Conservation (phyloP, 2,888 invertebrate genomes). For the Dynastes tityus region DNA sequence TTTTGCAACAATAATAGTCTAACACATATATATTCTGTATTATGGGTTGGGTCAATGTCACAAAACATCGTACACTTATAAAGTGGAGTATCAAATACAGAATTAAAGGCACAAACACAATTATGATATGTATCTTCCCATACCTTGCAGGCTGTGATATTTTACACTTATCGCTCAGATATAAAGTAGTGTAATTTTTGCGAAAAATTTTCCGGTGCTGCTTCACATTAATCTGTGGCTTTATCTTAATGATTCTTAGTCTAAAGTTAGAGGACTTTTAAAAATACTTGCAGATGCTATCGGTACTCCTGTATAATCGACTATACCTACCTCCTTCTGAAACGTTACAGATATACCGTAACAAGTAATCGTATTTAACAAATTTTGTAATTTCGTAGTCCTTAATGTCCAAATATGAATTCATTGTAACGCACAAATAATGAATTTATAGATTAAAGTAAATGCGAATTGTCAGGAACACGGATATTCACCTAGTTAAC, state of each 20-base stretch:
- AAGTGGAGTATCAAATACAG: slow-evolving; percentile 30
- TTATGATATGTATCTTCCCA: slow-evolving; percentile 67
- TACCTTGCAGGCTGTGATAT: slow-evolving; percentile 69
- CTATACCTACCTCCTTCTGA: slow-evolving; percentile 4
- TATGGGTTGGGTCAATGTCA: not conserved
- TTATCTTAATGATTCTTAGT: slow-evolving; percentile 72
- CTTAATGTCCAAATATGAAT: not conserved
- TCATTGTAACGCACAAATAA: too few species aligned
- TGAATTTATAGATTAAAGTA: too few species aligned
- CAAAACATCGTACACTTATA: too few species aligned
- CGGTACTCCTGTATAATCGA: slow-evolving; percentile 29
- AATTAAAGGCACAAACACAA: slow-evolving; percentile 60
- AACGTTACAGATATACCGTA: not conserved
- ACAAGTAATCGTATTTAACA: not conserved
- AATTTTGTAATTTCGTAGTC: too few species aligned
- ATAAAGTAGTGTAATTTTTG: slow-evolving; percentile 71
- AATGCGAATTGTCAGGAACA: too few species aligned
- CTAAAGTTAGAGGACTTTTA: slow-evolving; percentile 68
- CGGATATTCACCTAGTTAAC: too few species aligned
- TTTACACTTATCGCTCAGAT: slow-evolving; percentile 70
- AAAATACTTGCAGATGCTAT: slow-evolving; percentile 60
- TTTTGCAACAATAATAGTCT: too few species aligned
- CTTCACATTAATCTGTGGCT: slow-evolving; percentile 70
- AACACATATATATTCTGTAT: too few species aligned
- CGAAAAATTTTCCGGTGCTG: slow-evolving; percentile 71